A percentile compares a stretch with the other conserved stretches of the same genome.
Conservation (phyloP, 1,140 invertebrate species). For the Theocolax elegans region DNA sequence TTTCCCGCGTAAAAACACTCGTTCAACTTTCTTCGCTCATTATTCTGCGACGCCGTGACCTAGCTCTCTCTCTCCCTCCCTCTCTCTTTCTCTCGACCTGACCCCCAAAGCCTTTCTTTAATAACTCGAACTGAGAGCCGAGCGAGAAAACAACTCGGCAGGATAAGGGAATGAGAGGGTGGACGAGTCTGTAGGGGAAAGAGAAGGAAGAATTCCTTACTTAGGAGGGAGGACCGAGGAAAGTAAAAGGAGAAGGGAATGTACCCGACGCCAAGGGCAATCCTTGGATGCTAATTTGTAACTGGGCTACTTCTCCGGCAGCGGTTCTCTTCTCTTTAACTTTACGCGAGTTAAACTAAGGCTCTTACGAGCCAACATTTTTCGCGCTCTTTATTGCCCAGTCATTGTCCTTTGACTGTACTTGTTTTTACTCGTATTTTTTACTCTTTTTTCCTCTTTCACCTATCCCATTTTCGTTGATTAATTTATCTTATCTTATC, state of each 20-base stretch:
- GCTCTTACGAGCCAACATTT: neutral
- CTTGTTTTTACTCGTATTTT: too few species aligned
- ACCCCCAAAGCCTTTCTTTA: slow-evolving; percentile 64
- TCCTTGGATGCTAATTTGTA: slow-evolving; percentile 66
- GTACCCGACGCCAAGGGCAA: slow-evolving; percentile 61
- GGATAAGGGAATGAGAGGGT: slow-evolving; percentile 46
- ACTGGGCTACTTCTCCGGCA: slow-evolving; percentile 63
- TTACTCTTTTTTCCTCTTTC: too few species aligned
- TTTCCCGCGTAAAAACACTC: slow-evolving; percentile 64
- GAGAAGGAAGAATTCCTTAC: slow-evolving; percentile 44
- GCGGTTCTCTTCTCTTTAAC: slow-evolving; percentile 54
- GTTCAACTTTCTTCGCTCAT: slow-evolving; percentile 65
- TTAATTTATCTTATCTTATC: too few species aligned
- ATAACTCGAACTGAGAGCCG: slow-evolving; percentile 51
- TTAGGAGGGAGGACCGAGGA: slow-evolving; percentile 31
- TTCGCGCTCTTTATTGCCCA: neutral
- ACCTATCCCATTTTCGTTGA: too few species aligned
- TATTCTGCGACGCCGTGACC: slow-evolving; percentile 64
- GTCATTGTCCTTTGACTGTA: neutral
- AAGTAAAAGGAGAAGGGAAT: slow-evolving; percentile 49
- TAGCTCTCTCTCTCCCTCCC: too few species aligned
- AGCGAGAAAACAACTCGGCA: slow-evolving; percentile 37
- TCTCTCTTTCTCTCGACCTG: too few species aligned
- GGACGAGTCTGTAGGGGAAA: slow-evolving; percentile 39
- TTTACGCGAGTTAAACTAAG: slow-evolving; percentile 31